Base-by-base conservation (phyloP, 2,888 invertebrate species). In the Clostera curtula region DNA sequence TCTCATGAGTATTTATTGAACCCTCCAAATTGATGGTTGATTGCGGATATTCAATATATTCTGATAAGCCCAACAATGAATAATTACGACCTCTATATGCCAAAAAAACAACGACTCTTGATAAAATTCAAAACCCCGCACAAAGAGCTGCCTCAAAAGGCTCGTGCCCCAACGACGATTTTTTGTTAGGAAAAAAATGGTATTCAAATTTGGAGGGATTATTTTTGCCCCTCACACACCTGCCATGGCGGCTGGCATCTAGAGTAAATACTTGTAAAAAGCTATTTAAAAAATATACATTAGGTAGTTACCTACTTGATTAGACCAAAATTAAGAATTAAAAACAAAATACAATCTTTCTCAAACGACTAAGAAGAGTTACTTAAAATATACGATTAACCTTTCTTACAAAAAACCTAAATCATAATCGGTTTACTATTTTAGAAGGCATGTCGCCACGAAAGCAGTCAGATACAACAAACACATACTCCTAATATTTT, bases 131-230 rank as follows among this genome's bases (percentile, higher is more conserved):
- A 44, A 49, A 46, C 45, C 23, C 31, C 26, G 24, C 36, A 41
- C 49, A 40, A 49, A 52, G 47, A 39, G 43, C 39, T 19, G 42
- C 36, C 51, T 45, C 58, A 43, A 45, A 49, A 43, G 49, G 47
- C 40, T 14, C 37, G 43, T 34, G 40, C 42, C 44, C 40, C 34
- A 54, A 51, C 53, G 48, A 42, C 10, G 25, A 20, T 15, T 43
- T 34, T 46, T 43, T 49, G 43, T 33, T 19, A 31, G 41, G 33
- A 56, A 59, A 63, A 65, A 67, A 56, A 56, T 56, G 53, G 40
- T 71, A 70, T 71, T 69, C 62, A 70, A 71, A 72, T 68, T 40
- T 49, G 49, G 63, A 62, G 71, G 71, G 61, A 58, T 43, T 51
- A 39, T 56, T 60, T 57, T 56, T 53, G 36, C 43, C 58, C 58